phyloP scores from a whole-genome alignment of 23 tunicate species.

The Diplosoma virens region DNA sequence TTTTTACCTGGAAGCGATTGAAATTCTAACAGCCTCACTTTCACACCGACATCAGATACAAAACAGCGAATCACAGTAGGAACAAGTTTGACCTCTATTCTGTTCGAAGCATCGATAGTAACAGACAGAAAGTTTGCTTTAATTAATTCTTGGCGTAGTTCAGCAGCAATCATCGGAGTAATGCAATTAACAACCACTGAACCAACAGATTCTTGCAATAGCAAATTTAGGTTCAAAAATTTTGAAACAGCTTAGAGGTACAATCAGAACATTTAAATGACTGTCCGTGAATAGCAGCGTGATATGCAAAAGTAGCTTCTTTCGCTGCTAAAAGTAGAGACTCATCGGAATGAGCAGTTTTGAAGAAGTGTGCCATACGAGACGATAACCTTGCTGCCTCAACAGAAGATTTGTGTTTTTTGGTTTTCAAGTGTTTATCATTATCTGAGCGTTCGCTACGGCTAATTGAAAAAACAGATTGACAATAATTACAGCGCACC shows the following conservation, averaged over 20 bases:
- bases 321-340: constrained; percentile 57
- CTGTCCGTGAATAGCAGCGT: constrained; percentile 47
- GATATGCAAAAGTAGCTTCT: constrained; percentile 44
- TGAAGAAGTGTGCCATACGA: constrained; percentile 50
- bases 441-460: constrained; percentile 28
- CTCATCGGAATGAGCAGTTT: constrained; percentile 50
- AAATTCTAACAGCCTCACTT: not conserved
- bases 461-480: constrained; percentile 24
- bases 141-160: constrained; percentile 41
- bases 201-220: constrained; percentile 33
- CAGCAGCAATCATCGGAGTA: constrained; percentile 56
- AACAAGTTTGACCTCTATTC: constrained; percentile 40
- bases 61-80: constrained; percentile 39
- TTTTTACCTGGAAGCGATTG: not conserved
- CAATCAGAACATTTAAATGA: constrained; percentile 46
- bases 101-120: constrained; percentile 53
- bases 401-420: constrained; percentile 34
- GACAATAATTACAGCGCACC: constrained; percentile 32
- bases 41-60: constrained; percentile 32
- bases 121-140: constrained; percentile 48
- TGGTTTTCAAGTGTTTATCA: constrained; percentile 29
- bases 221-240: constrained; percentile 55
- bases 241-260: constrained; percentile 47
- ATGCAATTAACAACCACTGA: constrained; percentile 44
- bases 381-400: constrained; percentile 54